A percentile compares a stretch with the other conserved stretches of the same genome.
phyloP scores from a whole-genome alignment of 2,113 vertebrate genomes.

The Xenus cinereus region DNA sequence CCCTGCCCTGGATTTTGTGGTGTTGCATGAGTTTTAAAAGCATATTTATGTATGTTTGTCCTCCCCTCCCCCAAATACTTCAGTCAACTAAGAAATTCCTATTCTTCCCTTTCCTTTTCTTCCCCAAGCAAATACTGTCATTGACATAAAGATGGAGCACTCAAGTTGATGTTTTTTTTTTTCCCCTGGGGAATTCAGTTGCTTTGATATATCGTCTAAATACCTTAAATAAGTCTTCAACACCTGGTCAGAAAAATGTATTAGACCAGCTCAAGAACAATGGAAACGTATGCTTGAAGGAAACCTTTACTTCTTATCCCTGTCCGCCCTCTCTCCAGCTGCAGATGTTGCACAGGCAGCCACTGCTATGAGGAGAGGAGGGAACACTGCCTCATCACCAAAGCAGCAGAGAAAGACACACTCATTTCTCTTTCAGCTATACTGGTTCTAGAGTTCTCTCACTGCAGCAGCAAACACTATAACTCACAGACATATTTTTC shows the following conservation, averaged over 20 bases:
- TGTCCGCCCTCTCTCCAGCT: neutral
- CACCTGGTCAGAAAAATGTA: neutral
- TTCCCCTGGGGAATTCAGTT: neutral
- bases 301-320: neutral
- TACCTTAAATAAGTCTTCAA: neutral
- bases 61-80: neutral
- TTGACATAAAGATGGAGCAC: neutral
- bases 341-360: neutral
- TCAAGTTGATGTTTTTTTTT: neutral
- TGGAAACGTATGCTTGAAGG: neutral
- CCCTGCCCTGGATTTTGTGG: neutral
- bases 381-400: neutral
- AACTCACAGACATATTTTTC: neutral
- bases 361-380: neutral
- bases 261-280: neutral
- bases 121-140: neutral
- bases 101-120: neutral
- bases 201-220: neutral
- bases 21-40: neutral
- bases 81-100: neutral
- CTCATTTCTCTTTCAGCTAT: neutral
- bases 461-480: neutral
- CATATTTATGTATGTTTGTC: neutral
- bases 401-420: neutral
- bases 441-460: neutral